These are phyloP conservation scores for Drosophila ercepeae DNA, from an alignment of 1,140 invertebrate genomes.

Conservation along the genomic window DNA sequence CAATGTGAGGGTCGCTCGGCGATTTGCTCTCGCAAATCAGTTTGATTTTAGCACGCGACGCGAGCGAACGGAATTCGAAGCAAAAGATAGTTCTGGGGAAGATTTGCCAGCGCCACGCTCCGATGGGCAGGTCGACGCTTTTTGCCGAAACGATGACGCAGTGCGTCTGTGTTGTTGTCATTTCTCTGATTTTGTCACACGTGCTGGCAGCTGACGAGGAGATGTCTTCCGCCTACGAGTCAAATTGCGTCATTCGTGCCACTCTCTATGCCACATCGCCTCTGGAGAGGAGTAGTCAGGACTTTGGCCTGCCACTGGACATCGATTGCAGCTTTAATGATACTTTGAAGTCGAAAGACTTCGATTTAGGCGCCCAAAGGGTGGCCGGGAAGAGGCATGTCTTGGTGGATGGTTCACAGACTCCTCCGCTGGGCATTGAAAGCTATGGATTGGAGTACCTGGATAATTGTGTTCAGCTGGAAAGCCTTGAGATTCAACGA, in stretches of 20 bases:
- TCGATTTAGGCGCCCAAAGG: conserved; percentile 51
- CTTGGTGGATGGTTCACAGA: conserved; percentile 61
- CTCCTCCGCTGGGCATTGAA: conserved; percentile 40
- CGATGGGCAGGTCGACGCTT: conserved; percentile 40
- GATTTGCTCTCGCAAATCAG: conserved; percentile 33
- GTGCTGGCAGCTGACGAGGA: conserved; percentile 40
- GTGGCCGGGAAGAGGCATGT: conserved; percentile 63
- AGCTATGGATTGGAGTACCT: conserved; percentile 74
- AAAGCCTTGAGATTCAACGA: conserved; percentile 40
- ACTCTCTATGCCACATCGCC: conserved; percentile 48
- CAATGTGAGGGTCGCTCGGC: conserved; percentile 53
- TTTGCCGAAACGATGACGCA: conserved; percentile 53
- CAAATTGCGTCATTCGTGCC: conserved; percentile 56
- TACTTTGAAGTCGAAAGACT: background rate
- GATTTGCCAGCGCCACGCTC: conserved; percentile 43
- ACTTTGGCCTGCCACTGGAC: conserved; percentile 59
- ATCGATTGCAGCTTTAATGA: conserved; percentile 48
- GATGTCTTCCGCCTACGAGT: conserved; percentile 12
- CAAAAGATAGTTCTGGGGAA: conserved; percentile 4
- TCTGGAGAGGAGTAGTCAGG: conserved; percentile 20
- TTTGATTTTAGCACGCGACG: conserved; percentile 61
- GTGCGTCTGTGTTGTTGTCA: conserved; percentile 40
- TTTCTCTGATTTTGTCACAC: conserved; percentile 23
- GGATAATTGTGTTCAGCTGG: conserved; percentile 58
- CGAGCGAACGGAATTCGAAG: conserved; percentile 28